Base-by-base conservation (phyloP, 2,113 vertebrate species). In the Cavia aperea region DNA sequence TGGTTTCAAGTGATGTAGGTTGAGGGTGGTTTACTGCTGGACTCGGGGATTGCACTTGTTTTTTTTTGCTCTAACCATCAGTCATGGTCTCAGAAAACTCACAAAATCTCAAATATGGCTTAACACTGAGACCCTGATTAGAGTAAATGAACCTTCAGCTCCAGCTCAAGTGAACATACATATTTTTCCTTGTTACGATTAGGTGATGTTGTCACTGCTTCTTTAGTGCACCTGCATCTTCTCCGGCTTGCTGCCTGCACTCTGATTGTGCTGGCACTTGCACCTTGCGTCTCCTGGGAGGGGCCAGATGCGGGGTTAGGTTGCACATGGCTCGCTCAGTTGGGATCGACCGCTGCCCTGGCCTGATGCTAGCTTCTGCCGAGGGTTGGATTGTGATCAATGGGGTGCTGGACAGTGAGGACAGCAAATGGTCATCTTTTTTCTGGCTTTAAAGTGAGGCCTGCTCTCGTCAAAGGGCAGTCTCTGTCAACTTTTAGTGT, bases 241-340 rank as follows among this genome's bases (percentile, higher is more conserved):
- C 93, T 89, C 96, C 96, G 81, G 93, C 88, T 95, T 62, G 24
- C 63, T 89, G 94, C 97, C 97, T 63, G 94, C 94, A 1, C 7
- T 21, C 43, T 1, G 46, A 90, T 95, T 94, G 96, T 78, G 83
- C 39, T 86, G 81, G 31, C 73, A 31, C 60, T 95, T 18, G 68
- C 62, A 73, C 5, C 49, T 68, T 29, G 78, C 83, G 0, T 63
- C 92, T 96, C 58, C 87, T 82, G 94, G 88, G 82, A 58, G 85
- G 94, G 81, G 87, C 89, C 78, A 0, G 88, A 65, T 86, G 60
- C 18, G 78, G 92, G 82, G 83, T 91, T 88, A 66, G 90, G 95
- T 81, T 94, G 92, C 95, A 77, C 84, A 86, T 89, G 94, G 89
- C 81, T 5, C 66, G 91, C 92, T 96, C 93, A 93, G 91, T 96